These are phyloP conservation scores for Phyllostomus discolor DNA, from an alignment of 2,113 vertebrate genomes.

Conservation along the genomic window DNA sequence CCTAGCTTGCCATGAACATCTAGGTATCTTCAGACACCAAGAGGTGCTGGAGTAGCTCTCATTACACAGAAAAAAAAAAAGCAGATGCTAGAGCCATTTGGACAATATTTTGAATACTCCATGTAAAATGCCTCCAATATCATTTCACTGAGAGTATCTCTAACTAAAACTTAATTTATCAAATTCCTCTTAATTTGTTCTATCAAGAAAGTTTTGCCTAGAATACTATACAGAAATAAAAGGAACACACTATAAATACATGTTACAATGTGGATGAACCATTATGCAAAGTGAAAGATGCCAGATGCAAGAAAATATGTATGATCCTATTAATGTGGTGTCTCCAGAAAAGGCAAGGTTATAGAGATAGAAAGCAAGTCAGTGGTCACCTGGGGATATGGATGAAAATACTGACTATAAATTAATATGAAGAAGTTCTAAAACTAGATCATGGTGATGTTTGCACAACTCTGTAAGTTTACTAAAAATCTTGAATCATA, in stretches of 20 bases:
- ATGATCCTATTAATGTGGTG: background rate
- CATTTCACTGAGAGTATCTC: background rate
- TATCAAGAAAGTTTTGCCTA: background rate
- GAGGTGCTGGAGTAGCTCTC: background rate
- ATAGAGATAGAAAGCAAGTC: background rate
- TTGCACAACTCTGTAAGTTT: background rate
- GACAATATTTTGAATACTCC: background rate
- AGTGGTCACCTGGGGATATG: background rate
- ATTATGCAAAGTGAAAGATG: background rate
- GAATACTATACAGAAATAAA: background rate
- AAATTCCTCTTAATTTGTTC: background rate
- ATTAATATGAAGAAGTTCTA: background rate
- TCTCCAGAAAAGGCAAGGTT: background rate
- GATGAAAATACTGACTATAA: background rate
- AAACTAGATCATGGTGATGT: background rate
- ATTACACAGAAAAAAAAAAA: background rate
- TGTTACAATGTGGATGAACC: background rate
- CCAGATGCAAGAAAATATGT: background rate
- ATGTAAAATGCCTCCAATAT: slow-evolving; percentile 8
- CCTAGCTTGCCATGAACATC: background rate
- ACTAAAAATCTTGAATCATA: background rate
- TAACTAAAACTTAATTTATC: background rate
- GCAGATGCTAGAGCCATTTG: background rate
- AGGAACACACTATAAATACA: background rate
- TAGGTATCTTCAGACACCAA: background rate